Conservation (phyloP, 2,113 vertebrate genomes). For the Columba janthina region DNA sequence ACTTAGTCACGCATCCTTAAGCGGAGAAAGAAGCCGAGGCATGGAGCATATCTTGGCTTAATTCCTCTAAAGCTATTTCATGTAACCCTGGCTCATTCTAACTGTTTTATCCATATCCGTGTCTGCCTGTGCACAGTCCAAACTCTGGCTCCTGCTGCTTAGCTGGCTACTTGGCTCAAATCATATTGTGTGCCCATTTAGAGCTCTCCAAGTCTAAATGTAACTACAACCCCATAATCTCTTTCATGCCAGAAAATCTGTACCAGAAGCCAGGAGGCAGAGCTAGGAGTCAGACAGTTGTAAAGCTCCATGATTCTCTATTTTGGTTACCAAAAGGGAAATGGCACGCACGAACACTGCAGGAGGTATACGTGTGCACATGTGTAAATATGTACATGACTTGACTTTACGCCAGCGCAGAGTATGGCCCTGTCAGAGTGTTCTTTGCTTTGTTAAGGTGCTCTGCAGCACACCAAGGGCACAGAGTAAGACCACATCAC, state of each 20-base stretch:
- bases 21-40: not conserved
- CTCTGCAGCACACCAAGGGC: not conserved
- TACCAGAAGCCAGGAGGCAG: not conserved
- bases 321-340: not conserved
- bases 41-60: not conserved
- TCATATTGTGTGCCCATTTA: not conserved
- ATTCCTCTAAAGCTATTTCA: not conserved
- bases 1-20: not conserved
- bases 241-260: not conserved
- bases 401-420: not conserved
- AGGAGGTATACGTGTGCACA: not conserved
- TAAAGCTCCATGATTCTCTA: not conserved
- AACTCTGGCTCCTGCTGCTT: not conserved
- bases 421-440: not conserved
- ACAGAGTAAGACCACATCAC: not conserved
- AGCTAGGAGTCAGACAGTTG: not conserved
- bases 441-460: not conserved
- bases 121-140: not conserved
- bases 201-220: conserved; percentile 28
- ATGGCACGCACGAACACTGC: not conserved
- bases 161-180: not conserved
- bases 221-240: not conserved
- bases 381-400: not conserved
- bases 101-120: not conserved
- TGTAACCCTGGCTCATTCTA: not conserved